Evolutionary conservation across 1,140 invertebrate genomes (phyloP).

Genomic region (Littorina saxatilis): DNA sequence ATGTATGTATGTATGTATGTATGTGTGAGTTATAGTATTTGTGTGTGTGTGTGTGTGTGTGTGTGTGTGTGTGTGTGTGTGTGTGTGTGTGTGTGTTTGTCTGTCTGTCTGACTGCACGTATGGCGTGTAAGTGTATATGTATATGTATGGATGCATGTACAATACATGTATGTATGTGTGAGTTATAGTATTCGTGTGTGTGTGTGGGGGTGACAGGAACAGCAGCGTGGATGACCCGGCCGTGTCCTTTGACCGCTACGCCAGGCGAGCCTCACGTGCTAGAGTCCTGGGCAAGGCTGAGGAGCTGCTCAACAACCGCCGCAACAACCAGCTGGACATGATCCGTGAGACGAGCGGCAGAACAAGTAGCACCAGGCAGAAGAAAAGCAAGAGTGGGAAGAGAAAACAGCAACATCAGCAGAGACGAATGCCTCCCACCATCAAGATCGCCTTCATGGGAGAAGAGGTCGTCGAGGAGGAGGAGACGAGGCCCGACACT

Average conservation of each 20-base stretch:
- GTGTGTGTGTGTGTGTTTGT: too few species aligned
- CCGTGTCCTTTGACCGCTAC: constrained; percentile 19
- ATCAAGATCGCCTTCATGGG: background rate
- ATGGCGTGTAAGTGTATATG: too few species aligned
- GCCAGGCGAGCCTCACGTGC: constrained; percentile 35
- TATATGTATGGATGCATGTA: too few species aligned
- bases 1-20: too few species aligned
- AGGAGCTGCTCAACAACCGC: constrained; percentile 37
- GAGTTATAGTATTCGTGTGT: too few species aligned
- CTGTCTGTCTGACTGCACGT: too few species aligned
- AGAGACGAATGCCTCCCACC: background rate
- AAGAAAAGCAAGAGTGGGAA: too few species aligned
- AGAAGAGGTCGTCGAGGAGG: constrained; percentile 22
- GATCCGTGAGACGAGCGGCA: constrained; percentile 11
- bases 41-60: too few species aligned
- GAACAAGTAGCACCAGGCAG: background rate
- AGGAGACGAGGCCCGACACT: background rate
- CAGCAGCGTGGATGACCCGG: background rate
- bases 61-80: too few species aligned
- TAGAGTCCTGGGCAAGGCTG: constrained; percentile 42
- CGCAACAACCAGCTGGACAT: background rate
- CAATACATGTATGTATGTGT: too few species aligned
- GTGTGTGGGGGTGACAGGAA: background rate
- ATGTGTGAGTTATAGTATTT: too few species aligned
- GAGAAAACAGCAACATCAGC: background rate